Base-by-base conservation (phyloP, 2,888 invertebrate species). In the Watsonalla cultraria region DNA sequence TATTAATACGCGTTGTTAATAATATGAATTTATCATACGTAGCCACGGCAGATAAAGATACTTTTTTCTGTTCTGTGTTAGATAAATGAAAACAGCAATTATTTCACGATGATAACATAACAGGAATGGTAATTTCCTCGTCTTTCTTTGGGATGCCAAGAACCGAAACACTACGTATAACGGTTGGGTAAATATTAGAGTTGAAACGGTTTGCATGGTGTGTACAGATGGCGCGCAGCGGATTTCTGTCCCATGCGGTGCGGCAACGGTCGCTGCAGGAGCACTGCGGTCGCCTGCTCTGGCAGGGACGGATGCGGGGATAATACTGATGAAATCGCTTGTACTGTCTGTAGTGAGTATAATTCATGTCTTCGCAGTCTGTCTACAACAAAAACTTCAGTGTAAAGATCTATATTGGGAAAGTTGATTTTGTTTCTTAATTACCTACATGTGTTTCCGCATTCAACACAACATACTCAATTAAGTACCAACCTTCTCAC, bases 281-380 rank as follows among this genome's bases (percentile, higher is more conserved):
- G 97, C 51, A 96, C 96, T 55, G 97, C 97, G 0, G 96, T 97
- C 58, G 94, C 96, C 5, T 97, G 97, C 82, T 97, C 96, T 11
- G 97, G 97, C 34, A 92, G 95, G 46, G 97, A 97, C 80, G 97
- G 97, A 15, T 97, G 97, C 74, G 97, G 97, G 7, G 97, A 97
- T 90, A 96, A 95, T 66, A 96, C 95, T 47, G 97, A 97, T 76
- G 97, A 98, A 84, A 93, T 93, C 59, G 93, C 94, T 59, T 98
- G 97, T 85, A 92, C 93, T 61, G 95, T 97, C 62, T 97, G 97
- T 89, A 94, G 97, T 97, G 86, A 95, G 96, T 95, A 68, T 45
- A n/a, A n/a, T n/a, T n/a, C n/a, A n/a, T n/a, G n/a, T n/a, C n/a
- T 13, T 13, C 0, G 11, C 42, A 7, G 15, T 39, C 47, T 51